These are phyloP conservation scores for Coccyzus lansbergi DNA, from an alignment of 2,797 vertebrate species.

Conservation along the genomic window DNA sequence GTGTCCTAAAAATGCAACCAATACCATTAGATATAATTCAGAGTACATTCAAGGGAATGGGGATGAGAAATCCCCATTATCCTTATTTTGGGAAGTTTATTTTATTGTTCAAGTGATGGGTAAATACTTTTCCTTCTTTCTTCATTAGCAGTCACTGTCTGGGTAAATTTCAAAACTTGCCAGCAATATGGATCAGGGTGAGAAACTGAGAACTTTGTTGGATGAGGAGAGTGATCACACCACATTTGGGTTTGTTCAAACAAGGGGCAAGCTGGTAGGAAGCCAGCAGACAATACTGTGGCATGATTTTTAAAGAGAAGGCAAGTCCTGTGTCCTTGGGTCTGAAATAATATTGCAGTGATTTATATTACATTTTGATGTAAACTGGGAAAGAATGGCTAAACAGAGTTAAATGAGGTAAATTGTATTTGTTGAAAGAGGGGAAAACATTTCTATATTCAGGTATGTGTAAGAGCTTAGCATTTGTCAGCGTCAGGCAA, in stretches of 20 bases:
- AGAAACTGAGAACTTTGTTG: not conserved
- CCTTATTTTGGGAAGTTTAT: not conserved
- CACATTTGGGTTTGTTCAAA: not conserved
- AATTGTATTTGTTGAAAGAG: not conserved
- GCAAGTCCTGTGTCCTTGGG: not conserved
- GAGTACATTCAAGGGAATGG: not conserved
- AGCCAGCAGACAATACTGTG: not conserved
- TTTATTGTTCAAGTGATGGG: not conserved
- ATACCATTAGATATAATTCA: not conserved
- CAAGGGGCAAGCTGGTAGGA: not conserved
- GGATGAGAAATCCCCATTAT: not conserved
- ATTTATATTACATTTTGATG: not conserved
- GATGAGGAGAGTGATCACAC: accelerated
- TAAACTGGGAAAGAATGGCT: not conserved
- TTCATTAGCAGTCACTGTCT: not conserved
- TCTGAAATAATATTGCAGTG: not conserved
- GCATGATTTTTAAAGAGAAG: not conserved
- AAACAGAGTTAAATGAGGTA: not conserved
- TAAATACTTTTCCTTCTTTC: not conserved
- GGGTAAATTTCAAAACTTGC: not conserved
- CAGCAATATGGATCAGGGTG: not conserved
- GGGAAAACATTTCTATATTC: not conserved
- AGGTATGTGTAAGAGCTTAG: not conserved
- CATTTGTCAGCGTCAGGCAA: not conserved
- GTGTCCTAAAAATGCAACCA: conserved; percentile 81